Percentiles rank a stretch among this genome's conserved stretches.
Evolutionary conservation across 2,797 vertebrate genomes (phyloP).

Genomic region (Sebastolobus altivelis): DNA sequence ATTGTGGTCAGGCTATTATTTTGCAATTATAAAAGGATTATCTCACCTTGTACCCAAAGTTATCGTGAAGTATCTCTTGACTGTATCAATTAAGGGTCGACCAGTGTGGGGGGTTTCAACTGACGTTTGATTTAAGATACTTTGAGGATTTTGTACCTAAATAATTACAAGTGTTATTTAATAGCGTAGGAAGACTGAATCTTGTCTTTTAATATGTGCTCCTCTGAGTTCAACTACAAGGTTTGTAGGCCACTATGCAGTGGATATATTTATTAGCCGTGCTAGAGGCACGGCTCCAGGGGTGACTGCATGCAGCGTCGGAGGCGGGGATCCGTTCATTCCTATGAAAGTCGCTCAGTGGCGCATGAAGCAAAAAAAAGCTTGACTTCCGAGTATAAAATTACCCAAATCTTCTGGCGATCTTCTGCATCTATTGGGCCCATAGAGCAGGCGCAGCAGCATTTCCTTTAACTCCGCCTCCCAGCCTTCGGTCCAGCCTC

Average conservation of each 20-base stretch:
- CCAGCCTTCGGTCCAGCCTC: too few relatives aligned
- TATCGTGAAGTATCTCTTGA: conserved; percentile 16
- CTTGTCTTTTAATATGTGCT: not conserved
- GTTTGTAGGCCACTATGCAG: too few relatives aligned
- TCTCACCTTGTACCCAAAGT: conserved; percentile 48
- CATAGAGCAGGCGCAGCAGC: too few relatives aligned
- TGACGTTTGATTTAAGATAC: conserved; percentile 4
- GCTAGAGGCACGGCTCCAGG: not conserved
- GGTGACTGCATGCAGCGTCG: not conserved
- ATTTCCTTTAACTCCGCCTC: too few relatives aligned
- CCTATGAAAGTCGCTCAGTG: too few relatives aligned
- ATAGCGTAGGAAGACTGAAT: not conserved
- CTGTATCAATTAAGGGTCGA: conserved; percentile 3
- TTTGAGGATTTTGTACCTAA: not conserved
- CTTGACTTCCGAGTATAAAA: too few relatives aligned
- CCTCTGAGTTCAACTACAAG: too few relatives aligned
- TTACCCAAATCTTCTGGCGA: too few relatives aligned
- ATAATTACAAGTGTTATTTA: not conserved
- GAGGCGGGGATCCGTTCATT: too few relatives aligned
- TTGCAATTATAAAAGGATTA: conserved; percentile 47
- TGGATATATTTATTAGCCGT: not conserved
- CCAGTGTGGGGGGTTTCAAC: not conserved
- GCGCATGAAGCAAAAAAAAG: too few relatives aligned
- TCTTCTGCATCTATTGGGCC: too few relatives aligned
- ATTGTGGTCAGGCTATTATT: conserved; percentile 56